Evolutionary conservation across 2,113 vertebrate genomes (phyloP).

Genomic region (Actenoides hombroni): DNA sequence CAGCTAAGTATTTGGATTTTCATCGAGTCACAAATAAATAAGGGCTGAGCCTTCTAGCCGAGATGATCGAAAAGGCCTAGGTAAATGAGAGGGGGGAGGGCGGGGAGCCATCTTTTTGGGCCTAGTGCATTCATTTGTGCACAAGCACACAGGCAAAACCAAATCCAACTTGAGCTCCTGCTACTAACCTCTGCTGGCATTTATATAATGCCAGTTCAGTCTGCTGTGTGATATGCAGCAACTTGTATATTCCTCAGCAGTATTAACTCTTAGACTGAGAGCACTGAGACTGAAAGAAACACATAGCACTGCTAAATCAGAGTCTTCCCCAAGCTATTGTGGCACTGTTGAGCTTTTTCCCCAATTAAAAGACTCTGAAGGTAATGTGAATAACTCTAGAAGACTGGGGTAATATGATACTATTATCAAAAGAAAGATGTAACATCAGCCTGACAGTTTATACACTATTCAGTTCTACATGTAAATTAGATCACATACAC

Average conservation of each 20-base stretch:
- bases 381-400: rapidly evolving
- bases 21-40: background rate
- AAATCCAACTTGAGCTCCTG: background rate
- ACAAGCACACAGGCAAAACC: background rate
- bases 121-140: background rate
- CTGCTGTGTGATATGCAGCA: background rate
- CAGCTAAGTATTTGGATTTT: background rate
- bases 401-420: background rate
- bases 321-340: background rate
- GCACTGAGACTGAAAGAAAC: background rate
- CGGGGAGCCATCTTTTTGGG: background rate
- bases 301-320: background rate
- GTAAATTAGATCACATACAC: background rate
- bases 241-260: background rate
- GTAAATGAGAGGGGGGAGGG: too few relatives aligned
- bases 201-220: too few relatives aligned
- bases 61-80: background rate
- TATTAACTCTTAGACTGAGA: background rate
- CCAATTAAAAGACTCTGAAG: background rate
- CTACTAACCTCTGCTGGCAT: background rate
- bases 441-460: background rate
- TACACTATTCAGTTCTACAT: background rate
- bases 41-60: background rate
- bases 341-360: background rate
- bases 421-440: background rate